Conservation (phyloP, 2,797 vertebrate species). For the Schizothorax lantsangensis region DNA sequence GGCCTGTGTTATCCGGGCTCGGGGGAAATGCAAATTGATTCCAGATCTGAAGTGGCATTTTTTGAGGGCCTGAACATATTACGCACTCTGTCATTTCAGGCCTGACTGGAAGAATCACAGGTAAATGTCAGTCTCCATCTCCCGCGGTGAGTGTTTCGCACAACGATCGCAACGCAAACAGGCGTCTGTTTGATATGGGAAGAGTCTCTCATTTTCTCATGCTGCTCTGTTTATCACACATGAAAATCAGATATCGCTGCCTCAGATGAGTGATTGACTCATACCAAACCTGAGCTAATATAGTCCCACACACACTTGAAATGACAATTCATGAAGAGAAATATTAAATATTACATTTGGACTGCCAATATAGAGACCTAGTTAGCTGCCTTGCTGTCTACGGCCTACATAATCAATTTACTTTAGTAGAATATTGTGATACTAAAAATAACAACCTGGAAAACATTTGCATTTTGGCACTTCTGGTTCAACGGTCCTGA, state of each 20-base stretch:
- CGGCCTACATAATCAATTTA: background rate
- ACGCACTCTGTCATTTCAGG: conserved; percentile 80
- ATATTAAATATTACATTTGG: background rate
- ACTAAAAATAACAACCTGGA: background rate
- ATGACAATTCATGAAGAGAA: background rate
- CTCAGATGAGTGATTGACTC: conserved; percentile 36
- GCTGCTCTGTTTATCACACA: conserved; percentile 39
- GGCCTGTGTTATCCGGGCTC: conserved; percentile 79
- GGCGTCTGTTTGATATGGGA: conserved; percentile 73
- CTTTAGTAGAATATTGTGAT: background rate
- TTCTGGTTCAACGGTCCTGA: background rate
- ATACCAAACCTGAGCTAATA: conserved; percentile 6
- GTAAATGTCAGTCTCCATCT: conserved; percentile 83
- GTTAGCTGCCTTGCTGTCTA: background rate
- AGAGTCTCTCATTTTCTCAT: conserved; percentile 33
- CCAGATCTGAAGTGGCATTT: conserved; percentile 85
- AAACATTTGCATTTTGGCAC: background rate
- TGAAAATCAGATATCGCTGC: conserved; percentile 34
- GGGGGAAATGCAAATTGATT: conserved; percentile 87
- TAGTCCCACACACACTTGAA: background rate
- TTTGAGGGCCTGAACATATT: conserved; percentile 76
- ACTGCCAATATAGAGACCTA: background rate
- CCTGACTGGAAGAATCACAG: conserved; percentile 80
- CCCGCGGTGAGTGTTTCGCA: conserved; percentile 74
- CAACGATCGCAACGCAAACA: conserved; percentile 72